These are phyloP conservation scores for Perithous albicinctus DNA, from an alignment of 2,888 invertebrate species.

Conservation along the genomic window DNA sequence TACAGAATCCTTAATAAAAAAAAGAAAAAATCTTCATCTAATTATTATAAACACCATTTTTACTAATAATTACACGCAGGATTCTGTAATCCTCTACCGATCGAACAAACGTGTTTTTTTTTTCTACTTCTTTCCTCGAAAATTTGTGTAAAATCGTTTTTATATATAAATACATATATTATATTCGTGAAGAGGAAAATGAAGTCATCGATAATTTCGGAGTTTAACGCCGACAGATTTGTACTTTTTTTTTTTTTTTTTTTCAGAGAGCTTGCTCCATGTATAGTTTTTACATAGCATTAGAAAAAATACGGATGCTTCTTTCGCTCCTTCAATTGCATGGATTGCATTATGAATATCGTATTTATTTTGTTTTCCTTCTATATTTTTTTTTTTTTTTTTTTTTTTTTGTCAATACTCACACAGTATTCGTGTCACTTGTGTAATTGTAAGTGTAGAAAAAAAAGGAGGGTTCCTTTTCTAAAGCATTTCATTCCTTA, in stretches of 20 bases:
- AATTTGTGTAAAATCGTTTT: slow-evolving; percentile 51
- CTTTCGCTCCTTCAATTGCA: slow-evolving; percentile 59
- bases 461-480: slow-evolving; percentile 36
- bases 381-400: too few species aligned
- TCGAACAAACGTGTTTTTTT: slow-evolving; percentile 38
- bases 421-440: slow-evolving; percentile 62
- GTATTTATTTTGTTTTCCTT: slow-evolving; percentile 70
- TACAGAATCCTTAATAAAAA: slow-evolving; percentile 39
- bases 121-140: slow-evolving; percentile 38
- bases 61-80: slow-evolving; percentile 51
- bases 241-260: too few species aligned
- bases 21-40: slow-evolving; percentile 31
- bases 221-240: too few species aligned
- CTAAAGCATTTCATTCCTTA: slow-evolving; percentile 62
- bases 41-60: slow-evolving; percentile 34
- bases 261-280: slow-evolving; percentile 39
- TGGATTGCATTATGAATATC: slow-evolving; percentile 70
- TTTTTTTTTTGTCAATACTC: slow-evolving; percentile 40
- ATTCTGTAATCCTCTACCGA: slow-evolving; percentile 58
- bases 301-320: slow-evolving; percentile 28
- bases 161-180: slow-evolving; percentile 50
- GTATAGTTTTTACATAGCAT: slow-evolving; percentile 47
- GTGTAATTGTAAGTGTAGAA: slow-evolving; percentile 63
- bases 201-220: background rate
- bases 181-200: slow-evolving; percentile 21